Evolutionary conservation across 2,113 vertebrate species (phyloP).

Genomic region (Cottus gobio): DNA sequence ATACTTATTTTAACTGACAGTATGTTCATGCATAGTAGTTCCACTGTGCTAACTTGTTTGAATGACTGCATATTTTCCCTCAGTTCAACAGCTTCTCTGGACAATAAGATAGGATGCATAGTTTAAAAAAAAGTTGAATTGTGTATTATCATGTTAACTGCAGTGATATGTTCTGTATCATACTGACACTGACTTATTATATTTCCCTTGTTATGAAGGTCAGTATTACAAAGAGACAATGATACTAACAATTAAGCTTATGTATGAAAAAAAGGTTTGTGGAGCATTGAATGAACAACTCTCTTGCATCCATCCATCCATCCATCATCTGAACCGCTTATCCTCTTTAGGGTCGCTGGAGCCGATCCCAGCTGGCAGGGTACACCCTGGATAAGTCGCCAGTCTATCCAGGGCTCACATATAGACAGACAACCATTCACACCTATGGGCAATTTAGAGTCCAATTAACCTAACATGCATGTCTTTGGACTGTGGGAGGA

Average conservation of each 20-base stretch:
- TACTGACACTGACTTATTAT: background rate
- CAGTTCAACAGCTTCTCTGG: background rate
- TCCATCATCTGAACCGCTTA: too few relatives aligned
- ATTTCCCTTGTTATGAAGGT: background rate
- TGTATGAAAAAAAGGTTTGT: background rate
- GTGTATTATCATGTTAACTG: background rate
- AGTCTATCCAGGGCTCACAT: too few relatives aligned
- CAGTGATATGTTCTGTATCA: background rate
- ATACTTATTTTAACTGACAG: constrained; percentile 6
- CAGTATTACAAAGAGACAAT: background rate
- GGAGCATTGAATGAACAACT: background rate
- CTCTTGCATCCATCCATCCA: too few relatives aligned
- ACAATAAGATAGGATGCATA: background rate
- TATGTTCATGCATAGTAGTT: background rate
- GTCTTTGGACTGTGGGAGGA: too few relatives aligned
- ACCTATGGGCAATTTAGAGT: too few relatives aligned
- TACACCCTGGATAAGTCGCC: too few relatives aligned
- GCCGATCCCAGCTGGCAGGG: too few relatives aligned
- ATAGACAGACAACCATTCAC: too few relatives aligned
- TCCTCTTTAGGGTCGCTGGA: too few relatives aligned
- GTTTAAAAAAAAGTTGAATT: background rate
- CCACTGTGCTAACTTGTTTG: background rate
- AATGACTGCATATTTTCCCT: background rate
- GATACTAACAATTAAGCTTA: background rate
- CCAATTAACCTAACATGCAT: too few relatives aligned